Percentiles rank a stretch among this genome's conserved stretches.
Evolutionary conservation across 2,888 invertebrate genomes (phyloP).

Genomic region (Eueremaeus valkanovi): DNA sequence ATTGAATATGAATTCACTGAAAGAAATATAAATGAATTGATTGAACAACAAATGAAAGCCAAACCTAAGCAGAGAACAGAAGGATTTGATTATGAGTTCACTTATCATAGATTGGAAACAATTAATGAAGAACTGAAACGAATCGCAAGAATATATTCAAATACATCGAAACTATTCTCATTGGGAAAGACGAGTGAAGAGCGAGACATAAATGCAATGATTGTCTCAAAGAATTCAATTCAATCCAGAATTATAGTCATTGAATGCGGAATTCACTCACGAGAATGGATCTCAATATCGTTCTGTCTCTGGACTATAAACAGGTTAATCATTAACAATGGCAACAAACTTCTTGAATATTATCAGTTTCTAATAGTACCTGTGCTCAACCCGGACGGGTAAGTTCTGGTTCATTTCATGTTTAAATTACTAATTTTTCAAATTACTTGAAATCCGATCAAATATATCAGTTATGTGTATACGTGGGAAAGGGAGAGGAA

Average conservation of each 20-base stretch:
- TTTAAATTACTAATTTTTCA: background rate
- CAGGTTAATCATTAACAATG: background rate
- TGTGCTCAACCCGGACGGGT: background rate
- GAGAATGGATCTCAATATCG: background rate
- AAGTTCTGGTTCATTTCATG: background rate
- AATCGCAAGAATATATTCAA: background rate
- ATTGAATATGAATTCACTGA: too few species aligned
- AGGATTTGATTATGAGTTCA: background rate
- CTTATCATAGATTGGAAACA: too few species aligned
- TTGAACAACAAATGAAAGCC: too few species aligned
- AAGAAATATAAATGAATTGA: too few species aligned
- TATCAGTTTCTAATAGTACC: constrained; percentile 4
- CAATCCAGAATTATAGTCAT: background rate
- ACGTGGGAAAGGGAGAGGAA: background rate
- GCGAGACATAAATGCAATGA: background rate
- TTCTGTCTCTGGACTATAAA: background rate
- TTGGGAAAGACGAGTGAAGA: background rate
- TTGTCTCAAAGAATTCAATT: background rate
- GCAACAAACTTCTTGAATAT: background rate
- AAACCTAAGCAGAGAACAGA: too few species aligned
- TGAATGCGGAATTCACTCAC: background rate
- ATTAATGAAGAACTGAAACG: background rate
- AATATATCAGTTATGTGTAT: constrained; percentile 4
- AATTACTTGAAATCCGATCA: background rate
- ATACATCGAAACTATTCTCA: background rate